These are phyloP conservation scores for Hiodon tergisus DNA, from an alignment of 2,113 vertebrate species.

Conservation along the genomic window DNA sequence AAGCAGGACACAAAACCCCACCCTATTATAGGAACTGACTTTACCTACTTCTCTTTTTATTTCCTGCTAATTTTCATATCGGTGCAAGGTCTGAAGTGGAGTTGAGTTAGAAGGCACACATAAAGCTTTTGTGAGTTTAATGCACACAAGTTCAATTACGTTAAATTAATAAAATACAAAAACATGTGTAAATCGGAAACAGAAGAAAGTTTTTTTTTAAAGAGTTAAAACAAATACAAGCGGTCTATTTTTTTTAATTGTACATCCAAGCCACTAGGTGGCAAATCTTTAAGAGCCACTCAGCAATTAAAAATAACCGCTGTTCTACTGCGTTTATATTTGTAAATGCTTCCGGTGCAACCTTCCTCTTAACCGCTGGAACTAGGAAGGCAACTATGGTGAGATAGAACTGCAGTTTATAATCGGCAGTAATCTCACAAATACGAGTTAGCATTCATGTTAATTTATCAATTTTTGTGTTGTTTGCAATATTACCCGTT, in stretches of 20 bases:
- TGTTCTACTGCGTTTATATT: constrained; percentile 12
- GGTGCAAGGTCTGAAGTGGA: constrained; percentile 42
- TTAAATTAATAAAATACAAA: no score
- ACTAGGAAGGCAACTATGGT: constrained; percentile 57
- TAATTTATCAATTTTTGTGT: neutral
- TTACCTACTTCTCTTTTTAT: constrained; percentile 66
- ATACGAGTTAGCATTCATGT: neutral
- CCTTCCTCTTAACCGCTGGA: constrained; percentile 54
- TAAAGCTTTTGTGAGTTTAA: neutral
- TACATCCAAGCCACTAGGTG: neutral
- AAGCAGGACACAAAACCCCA: constrained; percentile 58
- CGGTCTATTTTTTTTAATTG: neutral
- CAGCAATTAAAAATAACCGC: neutral
- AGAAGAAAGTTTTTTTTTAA: no score
- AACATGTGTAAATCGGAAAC: no score
- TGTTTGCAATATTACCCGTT: neutral
- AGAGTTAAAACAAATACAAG: no score
- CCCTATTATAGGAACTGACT: constrained; percentile 60
- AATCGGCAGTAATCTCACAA: neutral
- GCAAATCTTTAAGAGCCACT: neutral
- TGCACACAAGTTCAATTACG: no score
- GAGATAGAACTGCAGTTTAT: neutral
- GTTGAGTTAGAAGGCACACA: constrained; percentile 32
- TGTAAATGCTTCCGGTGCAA: constrained; percentile 43
- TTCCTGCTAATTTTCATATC: constrained; percentile 70